Base-by-base conservation (phyloP, 1,140 invertebrate species). In the Drosophila takahashii region DNA sequence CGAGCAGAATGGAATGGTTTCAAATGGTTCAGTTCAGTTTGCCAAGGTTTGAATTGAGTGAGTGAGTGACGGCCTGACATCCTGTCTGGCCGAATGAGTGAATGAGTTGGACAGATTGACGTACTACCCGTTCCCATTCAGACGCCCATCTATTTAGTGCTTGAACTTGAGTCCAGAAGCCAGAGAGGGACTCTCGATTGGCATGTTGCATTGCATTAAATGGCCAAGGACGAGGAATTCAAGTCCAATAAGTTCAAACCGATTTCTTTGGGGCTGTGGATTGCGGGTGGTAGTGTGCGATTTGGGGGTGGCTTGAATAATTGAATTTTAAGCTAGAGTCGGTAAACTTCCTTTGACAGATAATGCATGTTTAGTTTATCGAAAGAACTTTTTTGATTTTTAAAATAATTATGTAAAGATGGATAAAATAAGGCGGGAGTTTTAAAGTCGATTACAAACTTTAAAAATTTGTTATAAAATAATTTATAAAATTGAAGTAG, bases 81-180 rank as follows among this genome's bases (percentile, higher is more conserved):
- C 75, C 74, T 78, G 76, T 78, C 76, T 78, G 65, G 66, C 66
- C 66, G 70, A 81, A 56, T 85, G 81, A 84, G 70, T 67, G 81
- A 72, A 58, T 59, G 81, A 85, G 65, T 62, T 57, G 47, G 72
- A 73, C 57, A 48, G 77, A 77, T 80, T 61, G 69, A 71, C 39
- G 44, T 80, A 71, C 76, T 80, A 66, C 76, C 76, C 64, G 44
- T 41, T 47, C 18, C 47, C 37, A 36, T 39, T 51, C 59, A 39
- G 36, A 58, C 59, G 26, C 69, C 42, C 48, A 32, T 77, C 73
- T 70, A 77, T 81, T 79, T 83, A 69, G 51, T 59, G 69, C 64
- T 71, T 89, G 84, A 90, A 90, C 80, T 89, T 89, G 79, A 90
- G 69, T 77, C 64, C 67, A 70, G 60, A 54, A 65, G 26, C 48